Conservation (phyloP, 2,113 vertebrate genomes). For the Cricetomys ansorgei region DNA sequence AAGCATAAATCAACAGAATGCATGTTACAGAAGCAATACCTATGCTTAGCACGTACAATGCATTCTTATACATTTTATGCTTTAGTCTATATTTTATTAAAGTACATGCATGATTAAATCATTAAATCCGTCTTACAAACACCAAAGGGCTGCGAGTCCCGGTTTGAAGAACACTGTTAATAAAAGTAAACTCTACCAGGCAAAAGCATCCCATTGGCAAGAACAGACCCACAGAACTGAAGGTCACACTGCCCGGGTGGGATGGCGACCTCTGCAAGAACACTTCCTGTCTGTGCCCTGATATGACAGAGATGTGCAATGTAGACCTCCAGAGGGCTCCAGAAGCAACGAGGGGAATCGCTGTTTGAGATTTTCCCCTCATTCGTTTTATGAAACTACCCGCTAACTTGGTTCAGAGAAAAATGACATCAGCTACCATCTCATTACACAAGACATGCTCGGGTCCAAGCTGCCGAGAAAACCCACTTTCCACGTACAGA, state of each 20-base stretch:
- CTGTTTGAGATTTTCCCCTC: neutral
- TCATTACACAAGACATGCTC: slow-evolving; percentile 37
- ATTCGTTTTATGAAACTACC: slow-evolving; percentile 56
- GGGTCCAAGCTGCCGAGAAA: slow-evolving; percentile 64
- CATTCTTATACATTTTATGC: neutral
- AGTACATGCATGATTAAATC: neutral
- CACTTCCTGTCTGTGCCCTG: neutral
- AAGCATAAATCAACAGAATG: neutral
- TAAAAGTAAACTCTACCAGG: neutral
- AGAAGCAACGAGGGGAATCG: neutral
- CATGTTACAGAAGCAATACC: neutral
- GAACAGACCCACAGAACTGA: neutral
- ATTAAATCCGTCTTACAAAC: neutral
- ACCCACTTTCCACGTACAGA: slow-evolving; percentile 43
- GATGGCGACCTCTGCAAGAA: neutral
- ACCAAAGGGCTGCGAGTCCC: neutral
- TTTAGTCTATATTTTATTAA: neutral
- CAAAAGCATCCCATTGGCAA: neutral
- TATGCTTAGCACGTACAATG: too few relatives aligned
- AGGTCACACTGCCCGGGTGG: neutral
- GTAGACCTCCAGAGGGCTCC: neutral
- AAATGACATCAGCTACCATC: slow-evolving; percentile 25
- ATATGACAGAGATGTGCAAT: neutral
- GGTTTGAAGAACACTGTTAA: neutral
- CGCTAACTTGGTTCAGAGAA: slow-evolving; percentile 19